A percentile compares a stretch with the other conserved stretches of the same genome.
These are phyloP conservation scores for Phrixothrix hirtus DNA, from an alignment of 2,888 invertebrate species.

Conservation along the genomic window DNA sequence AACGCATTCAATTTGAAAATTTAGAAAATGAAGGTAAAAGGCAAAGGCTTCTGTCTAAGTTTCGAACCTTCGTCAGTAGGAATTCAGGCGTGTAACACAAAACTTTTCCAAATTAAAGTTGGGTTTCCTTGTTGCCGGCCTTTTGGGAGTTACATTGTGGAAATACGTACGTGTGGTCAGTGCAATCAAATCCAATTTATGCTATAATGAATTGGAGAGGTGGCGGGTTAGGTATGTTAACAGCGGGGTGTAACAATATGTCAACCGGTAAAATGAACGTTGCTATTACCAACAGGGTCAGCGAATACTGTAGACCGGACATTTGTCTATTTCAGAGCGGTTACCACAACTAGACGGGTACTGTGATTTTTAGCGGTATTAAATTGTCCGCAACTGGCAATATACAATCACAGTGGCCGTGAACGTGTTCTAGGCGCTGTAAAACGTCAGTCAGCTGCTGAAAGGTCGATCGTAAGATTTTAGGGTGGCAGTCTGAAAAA, in stretches of 20 bases:
- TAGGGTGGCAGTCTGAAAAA: conserved; percentile 17
- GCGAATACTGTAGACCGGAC: conserved; percentile 38
- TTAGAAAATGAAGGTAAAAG: not conserved
- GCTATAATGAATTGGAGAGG: conserved; percentile 26
- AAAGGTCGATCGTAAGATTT: conserved; percentile 30
- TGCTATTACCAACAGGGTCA: conserved; percentile 35
- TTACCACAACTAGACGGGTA: conserved; percentile 34
- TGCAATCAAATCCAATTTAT: conserved; percentile 29
- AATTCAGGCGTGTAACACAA: conserved; percentile 14
- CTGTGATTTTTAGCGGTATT: conserved; percentile 38
- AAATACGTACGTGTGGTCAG: conserved; percentile 12
- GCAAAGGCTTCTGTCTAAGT: not conserved
- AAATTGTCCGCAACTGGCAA: conserved; percentile 39
- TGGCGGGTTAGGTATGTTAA: conserved; percentile 28
- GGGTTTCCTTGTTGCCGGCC: conserved; percentile 10
- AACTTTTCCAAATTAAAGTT: conserved; percentile 17
- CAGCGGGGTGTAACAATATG: conserved; percentile 34
- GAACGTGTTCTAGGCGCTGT: conserved; percentile 24
- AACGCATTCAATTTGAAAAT: not conserved
- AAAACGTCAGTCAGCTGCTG: conserved; percentile 28
- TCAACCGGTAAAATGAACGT: conserved; percentile 33
- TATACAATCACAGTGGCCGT: conserved; percentile 34
- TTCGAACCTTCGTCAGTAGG: conserved; percentile 15
- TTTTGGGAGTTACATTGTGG: conserved; percentile 6
- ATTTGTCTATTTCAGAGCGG: conserved; percentile 40